Percentiles rank a stretch among this genome's conserved stretches.
Evolutionary conservation across 2,113 vertebrate genomes (phyloP).

Genomic region (Ginglymostoma cirratum): DNA sequence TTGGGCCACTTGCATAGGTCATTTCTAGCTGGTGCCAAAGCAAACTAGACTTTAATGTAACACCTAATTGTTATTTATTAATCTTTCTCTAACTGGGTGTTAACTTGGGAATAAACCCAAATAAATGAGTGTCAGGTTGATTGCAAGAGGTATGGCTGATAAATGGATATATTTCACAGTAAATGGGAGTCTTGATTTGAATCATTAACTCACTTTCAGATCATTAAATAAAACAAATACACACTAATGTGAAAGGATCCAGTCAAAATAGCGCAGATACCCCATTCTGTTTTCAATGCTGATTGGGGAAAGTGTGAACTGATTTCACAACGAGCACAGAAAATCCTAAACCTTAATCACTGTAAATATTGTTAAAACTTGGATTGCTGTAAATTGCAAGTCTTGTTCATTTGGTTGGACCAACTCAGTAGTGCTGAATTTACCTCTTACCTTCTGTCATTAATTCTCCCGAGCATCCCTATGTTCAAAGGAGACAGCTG

Average conservation of each 20-base stretch:
- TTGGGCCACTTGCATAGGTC: conserved; percentile 13
- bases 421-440: not conserved
- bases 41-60: conserved; percentile 46
- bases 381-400: not conserved
- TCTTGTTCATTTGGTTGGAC: not conserved
- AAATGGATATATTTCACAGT: conserved; percentile 45
- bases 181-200: conserved; percentile 45
- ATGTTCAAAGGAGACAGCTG: not conserved
- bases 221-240: conserved; percentile 36
- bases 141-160: conserved; percentile 44
- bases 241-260: not conserved
- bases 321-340: not conserved
- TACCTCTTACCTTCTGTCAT: not conserved
- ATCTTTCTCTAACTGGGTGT: conserved; percentile 59
- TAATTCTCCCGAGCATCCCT: not conserved
- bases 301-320: not conserved
- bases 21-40: conserved; percentile 46
- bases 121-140: conserved; percentile 47
- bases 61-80: conserved; percentile 60
- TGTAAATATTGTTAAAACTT: not conserved
- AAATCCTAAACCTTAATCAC: not conserved
- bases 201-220: conserved; percentile 53
- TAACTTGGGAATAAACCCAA: conserved; percentile 56
- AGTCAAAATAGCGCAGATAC: not conserved
- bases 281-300: not conserved